A percentile compares a stretch with the other conserved stretches of the same genome.
Conservation (phyloP, 2,888 invertebrate genomes). For the Hololepta plana region DNA sequence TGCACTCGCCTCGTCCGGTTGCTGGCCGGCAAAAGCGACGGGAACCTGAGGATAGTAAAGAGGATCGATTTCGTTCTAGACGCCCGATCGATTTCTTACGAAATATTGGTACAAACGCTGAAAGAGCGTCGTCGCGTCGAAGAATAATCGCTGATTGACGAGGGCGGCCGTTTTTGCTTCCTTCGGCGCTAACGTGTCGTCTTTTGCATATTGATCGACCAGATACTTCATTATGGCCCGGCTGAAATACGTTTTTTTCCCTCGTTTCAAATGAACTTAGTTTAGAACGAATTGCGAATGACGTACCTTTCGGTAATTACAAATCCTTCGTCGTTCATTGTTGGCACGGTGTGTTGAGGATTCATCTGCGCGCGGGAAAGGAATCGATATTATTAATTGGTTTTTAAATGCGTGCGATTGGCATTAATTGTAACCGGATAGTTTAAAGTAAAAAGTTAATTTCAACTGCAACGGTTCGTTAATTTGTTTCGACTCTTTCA, state of each 20-base stretch:
- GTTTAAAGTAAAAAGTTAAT: too few relatives aligned
- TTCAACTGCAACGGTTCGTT: too few relatives aligned
- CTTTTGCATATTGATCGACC: conserved; percentile 43
- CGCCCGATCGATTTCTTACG: conserved; percentile 28
- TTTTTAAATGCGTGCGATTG: too few relatives aligned
- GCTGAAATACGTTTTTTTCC: conserved; percentile 4
- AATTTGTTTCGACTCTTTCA: too few relatives aligned
- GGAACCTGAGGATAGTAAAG: conserved; percentile 13
- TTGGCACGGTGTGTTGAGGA: conserved; percentile 62
- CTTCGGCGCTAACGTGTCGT: conserved; percentile 44
- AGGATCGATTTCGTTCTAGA: neutral
- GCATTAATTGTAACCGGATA: too few relatives aligned
- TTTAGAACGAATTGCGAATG: neutral
- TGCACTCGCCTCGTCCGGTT: conserved; percentile 12
- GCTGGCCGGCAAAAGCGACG: conserved; percentile 12
- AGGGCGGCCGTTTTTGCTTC: conserved; percentile 40
- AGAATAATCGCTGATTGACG: conserved; percentile 43
- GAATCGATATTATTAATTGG: too few relatives aligned
- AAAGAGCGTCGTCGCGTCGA: conserved; percentile 39
- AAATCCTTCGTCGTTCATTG: conserved; percentile 58
- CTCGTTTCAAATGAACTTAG: neutral
- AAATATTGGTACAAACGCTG: conserved; percentile 33
- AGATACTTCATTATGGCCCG: conserved; percentile 49
- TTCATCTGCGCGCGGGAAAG: conserved; percentile 48
- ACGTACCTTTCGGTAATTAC: conserved; percentile 47